Conservation (phyloP, 2,113 vertebrate genomes). For the Tretioscincus oriximinensis region DNA sequence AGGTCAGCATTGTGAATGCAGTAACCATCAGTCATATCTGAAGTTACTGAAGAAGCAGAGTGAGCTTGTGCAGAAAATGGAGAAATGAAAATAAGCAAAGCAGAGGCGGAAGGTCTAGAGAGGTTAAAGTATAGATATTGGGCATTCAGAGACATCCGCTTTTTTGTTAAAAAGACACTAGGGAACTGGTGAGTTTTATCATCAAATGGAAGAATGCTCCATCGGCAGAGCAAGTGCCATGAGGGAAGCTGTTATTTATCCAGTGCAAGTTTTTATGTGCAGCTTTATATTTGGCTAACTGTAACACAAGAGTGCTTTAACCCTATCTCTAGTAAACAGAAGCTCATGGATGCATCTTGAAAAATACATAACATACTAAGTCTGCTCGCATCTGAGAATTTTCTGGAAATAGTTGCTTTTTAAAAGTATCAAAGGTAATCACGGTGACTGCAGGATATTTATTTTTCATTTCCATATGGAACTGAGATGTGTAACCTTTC, state of each 20-base stretch:
- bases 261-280: background rate
- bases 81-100: constrained; percentile 10
- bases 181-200: background rate
- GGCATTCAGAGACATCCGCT: background rate
- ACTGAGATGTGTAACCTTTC: constrained; percentile 9
- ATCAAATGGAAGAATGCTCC: constrained; percentile 2
- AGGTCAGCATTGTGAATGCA: constrained; percentile 21
- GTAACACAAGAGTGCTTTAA: background rate
- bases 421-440: constrained; percentile 2
- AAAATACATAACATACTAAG: background rate
- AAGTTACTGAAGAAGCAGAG: constrained; percentile 1
- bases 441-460: background rate
- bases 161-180: background rate
- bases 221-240: background rate
- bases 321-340: constrained; percentile 23
- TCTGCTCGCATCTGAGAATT: background rate
- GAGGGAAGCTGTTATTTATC: constrained; percentile 15
- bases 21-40: constrained; percentile 25
- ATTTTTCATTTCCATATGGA: background rate
- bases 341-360: background rate
- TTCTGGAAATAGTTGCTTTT: background rate
- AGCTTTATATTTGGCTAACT: background rate
- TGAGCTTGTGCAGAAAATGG: background rate
- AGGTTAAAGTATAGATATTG: constrained; percentile 18
- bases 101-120: constrained; percentile 14